phyloP scores from a whole-genome alignment of 2,888 invertebrate species.

The Tipula lateralis region DNA sequence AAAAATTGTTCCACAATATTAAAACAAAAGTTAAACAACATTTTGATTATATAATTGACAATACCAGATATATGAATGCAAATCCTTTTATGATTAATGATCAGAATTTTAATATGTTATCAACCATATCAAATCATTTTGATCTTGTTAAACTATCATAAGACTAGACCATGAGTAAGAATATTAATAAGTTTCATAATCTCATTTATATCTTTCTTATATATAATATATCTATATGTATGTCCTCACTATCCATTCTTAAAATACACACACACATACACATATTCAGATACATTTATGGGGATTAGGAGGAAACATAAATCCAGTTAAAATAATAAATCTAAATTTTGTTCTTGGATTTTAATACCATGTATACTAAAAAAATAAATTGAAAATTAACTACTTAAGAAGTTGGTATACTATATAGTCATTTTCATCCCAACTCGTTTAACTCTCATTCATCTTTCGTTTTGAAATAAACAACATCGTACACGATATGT shows the following conservation, averaged over 20 bases:
- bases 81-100: neutral
- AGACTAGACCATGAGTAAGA: neutral
- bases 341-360: neutral
- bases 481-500: neutral
- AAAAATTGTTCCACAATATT: no score
- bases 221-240: no score
- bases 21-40: no score
- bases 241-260: neutral
- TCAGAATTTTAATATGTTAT: neutral
- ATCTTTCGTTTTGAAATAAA: neutral
- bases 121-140: neutral
- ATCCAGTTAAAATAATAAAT: slow-evolving; percentile 3
- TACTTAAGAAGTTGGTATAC: neutral
- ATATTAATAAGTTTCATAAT: neutral
- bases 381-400: neutral
- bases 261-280: neutral
- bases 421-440: neutral
- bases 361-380: neutral
- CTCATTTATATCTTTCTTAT: neutral
- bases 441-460: neutral
- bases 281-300: neutral
- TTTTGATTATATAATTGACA: neutral
- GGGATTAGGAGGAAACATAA: neutral
- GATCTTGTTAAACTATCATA: neutral
- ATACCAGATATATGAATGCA: neutral